Percentiles rank a stretch among this genome's conserved stretches.
Evolutionary conservation across 1,140 invertebrate genomes (phyloP).

Genomic region (Ceratina calcarata): DNA sequence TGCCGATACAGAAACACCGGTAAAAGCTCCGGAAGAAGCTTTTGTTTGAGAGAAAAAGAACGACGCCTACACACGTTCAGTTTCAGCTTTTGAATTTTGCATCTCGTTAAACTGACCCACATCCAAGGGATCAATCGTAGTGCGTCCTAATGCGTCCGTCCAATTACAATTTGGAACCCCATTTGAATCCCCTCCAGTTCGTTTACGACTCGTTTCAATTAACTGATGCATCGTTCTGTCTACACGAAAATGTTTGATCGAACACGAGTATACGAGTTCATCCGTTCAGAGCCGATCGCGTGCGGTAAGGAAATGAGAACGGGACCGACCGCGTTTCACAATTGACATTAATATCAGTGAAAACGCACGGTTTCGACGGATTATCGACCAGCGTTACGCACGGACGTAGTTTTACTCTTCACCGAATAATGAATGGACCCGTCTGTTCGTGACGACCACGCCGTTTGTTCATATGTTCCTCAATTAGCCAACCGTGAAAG

Average conservation of each 20-base stretch:
- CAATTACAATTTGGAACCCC: background rate
- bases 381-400: conserved; percentile 40
- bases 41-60: background rate
- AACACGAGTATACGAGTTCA: no score
- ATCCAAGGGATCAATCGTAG: conserved; percentile 3
- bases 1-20: conserved; percentile 17
- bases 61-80: background rate
- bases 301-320: background rate
- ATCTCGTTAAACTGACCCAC: conserved; percentile 15
- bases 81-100: conserved; percentile 9
- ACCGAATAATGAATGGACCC: conserved; percentile 46
- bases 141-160: background rate
- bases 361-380: background rate
- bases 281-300: background rate
- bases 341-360: background rate
- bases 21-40: conserved; percentile 27
- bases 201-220: background rate
- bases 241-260: background rate
- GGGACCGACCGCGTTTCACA: no score
- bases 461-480: conserved; percentile 34
- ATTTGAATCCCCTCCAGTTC: background rate
- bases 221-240: background rate
- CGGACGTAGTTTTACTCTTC: conserved; percentile 16
- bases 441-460: conserved; percentile 24
- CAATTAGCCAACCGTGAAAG: conserved; percentile 42